phyloP scores from a whole-genome alignment of 2,797 vertebrate species.

The Amazonetta brasiliensis region DNA sequence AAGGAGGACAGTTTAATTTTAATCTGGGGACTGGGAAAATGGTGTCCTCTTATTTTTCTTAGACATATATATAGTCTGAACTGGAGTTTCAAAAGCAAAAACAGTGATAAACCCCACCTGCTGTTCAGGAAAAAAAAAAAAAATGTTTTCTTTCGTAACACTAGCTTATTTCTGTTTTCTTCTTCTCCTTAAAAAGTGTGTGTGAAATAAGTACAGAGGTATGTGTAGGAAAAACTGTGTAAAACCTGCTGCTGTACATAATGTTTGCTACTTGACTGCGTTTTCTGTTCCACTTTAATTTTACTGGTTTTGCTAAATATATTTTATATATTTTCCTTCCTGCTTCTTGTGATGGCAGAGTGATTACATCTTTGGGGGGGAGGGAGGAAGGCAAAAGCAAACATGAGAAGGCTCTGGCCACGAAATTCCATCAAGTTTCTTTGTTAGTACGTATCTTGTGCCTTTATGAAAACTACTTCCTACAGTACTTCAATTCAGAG shows the following conservation, averaged over 20 bases:
- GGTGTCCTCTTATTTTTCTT: constrained; percentile 30
- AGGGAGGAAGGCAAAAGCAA: not conserved
- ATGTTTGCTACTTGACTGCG: constrained; percentile 64
- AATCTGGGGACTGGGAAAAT: constrained; percentile 21
- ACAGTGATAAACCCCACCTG: constrained; percentile 24
- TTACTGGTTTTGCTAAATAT: constrained; percentile 71
- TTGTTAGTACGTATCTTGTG: rapidly evolving
- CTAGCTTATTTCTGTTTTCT: constrained; percentile 50
- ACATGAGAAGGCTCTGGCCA: not conserved
- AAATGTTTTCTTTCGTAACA: constrained; percentile 31
- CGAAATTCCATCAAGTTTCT: not conserved
- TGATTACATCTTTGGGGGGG: not conserved
- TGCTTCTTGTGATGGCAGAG: constrained; percentile 66
- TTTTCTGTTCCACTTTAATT: constrained; percentile 65
- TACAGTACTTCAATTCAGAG: not conserved
- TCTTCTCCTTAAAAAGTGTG: constrained; percentile 21
- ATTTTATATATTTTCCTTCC: constrained; percentile 71
- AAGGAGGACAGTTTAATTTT: constrained; percentile 16
- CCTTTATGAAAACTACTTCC: not conserved
- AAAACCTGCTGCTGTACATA: constrained; percentile 57
- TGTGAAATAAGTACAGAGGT: constrained; percentile 49
- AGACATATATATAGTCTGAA: not conserved
- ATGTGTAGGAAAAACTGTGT: constrained; percentile 49
- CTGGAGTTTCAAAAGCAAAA: constrained; percentile 38
- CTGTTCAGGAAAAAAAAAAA: constrained; percentile 11